A percentile compares a stretch with the other conserved stretches of the same genome.
phyloP scores from a whole-genome alignment of 2,888 invertebrate species.

The Sphaerophoria taeniata region DNA sequence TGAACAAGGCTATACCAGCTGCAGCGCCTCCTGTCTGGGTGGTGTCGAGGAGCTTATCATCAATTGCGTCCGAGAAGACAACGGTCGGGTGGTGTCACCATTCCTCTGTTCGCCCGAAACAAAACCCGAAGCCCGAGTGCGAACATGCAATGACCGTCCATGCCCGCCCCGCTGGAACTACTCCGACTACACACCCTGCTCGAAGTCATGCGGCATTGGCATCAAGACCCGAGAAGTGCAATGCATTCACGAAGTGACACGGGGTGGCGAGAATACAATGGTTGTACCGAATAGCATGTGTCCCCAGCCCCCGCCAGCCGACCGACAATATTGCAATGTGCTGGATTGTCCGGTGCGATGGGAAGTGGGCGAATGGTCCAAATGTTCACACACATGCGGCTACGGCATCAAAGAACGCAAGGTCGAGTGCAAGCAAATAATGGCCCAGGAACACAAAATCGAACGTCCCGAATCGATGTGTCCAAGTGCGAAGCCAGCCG shows the following conservation, averaged over 20 bases:
- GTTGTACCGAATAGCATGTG: constrained; percentile 96
- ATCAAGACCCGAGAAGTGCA: constrained; percentile 92
- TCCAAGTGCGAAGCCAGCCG: constrained; percentile 88
- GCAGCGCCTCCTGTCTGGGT: constrained; percentile 97
- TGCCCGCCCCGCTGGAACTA: constrained; percentile 98
- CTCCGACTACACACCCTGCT: constrained; percentile 94
- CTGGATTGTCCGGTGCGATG: constrained; percentile 96
- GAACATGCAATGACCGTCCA: constrained; percentile 96
- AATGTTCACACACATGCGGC: constrained; percentile 96
- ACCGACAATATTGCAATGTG: constrained; percentile 95
- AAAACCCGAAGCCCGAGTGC: constrained; percentile 93
- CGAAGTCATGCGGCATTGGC: constrained; percentile 97
- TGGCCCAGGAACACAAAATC: constrained; percentile 95
- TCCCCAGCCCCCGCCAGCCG: constrained; percentile 94
- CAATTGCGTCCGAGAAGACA: constrained; percentile 93
- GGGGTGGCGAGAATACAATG: constrained; percentile 94
- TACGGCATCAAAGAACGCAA: constrained; percentile 93
- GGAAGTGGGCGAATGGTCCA: constrained; percentile 94
- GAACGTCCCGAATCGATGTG: constrained; percentile 90
- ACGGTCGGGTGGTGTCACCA: constrained; percentile 93
- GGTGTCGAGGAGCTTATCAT: constrained; percentile 94
- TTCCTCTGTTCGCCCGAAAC: constrained; percentile 93
- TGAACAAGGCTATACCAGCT: constrained; percentile 94
- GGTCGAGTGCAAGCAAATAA: constrained; percentile 94
- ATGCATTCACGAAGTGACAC: constrained; percentile 87